phyloP scores from a whole-genome alignment of 2,888 invertebrate species.

The Bugula neritina region DNA sequence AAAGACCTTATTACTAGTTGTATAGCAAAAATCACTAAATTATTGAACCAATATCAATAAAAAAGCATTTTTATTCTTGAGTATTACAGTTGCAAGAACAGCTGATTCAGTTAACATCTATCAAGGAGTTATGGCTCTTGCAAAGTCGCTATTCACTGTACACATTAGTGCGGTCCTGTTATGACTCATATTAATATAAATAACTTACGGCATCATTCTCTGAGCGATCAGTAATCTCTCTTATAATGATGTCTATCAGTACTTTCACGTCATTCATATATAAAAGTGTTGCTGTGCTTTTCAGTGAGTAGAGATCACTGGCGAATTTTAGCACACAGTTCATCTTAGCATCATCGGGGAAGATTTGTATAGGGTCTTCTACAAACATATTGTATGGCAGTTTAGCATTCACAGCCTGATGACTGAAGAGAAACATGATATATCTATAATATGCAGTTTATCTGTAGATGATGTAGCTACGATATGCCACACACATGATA shows the following conservation, averaged over 20 bases:
- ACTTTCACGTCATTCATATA: constrained; percentile 93
- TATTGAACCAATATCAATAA: too few relatives aligned
- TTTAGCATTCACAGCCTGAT: not conserved
- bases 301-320: constrained; percentile 74
- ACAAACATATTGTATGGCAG: constrained; percentile 29
- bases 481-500: too few relatives aligned
- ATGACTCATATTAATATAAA: too few relatives aligned
- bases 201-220: constrained; percentile 64
- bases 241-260: constrained; percentile 82
- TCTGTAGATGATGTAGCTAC: too few relatives aligned
- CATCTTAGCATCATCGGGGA: constrained; percentile 73
- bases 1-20: too few relatives aligned
- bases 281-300: constrained; percentile 75
- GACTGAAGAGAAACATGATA: not conserved
- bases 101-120: too few relatives aligned
- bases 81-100: too few relatives aligned
- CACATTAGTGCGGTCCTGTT: too few relatives aligned
- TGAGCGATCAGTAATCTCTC: constrained; percentile 82
- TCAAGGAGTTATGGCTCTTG: too few relatives aligned
- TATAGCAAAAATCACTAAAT: too few relatives aligned
- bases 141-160: too few relatives aligned
- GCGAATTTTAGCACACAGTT: constrained; percentile 84
- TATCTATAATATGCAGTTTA: not conserved
- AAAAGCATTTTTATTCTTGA: too few relatives aligned
- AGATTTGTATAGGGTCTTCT: constrained; percentile 63